Percentiles rank a stretch among this genome's conserved stretches.
Conservation (phyloP, 2,888 invertebrate genomes). For the Dione vanillae region DNA sequence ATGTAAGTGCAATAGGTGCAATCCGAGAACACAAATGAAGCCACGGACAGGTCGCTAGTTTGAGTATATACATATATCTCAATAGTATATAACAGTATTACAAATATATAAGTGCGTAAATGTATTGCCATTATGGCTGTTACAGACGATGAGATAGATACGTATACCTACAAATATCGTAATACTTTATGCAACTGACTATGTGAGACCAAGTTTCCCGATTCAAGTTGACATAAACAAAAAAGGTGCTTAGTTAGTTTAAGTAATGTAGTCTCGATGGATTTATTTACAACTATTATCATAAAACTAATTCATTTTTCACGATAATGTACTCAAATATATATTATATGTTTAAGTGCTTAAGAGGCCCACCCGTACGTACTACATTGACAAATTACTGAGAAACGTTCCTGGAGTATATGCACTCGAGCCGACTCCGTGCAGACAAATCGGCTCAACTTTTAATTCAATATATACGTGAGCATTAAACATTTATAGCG, state of each 20-base stretch:
- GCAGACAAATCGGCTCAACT: constrained; percentile 21
- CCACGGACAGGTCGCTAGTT: too few relatives aligned
- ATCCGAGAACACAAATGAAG: too few relatives aligned
- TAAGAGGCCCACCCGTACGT: constrained; percentile 2
- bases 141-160: too few relatives aligned
- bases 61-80: too few relatives aligned
- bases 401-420: constrained; percentile 6
- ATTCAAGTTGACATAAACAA: background rate
- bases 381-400: background rate
- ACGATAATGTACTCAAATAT: background rate
- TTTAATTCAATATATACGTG: constrained; percentile 22
- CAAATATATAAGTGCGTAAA: too few relatives aligned
- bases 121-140: too few relatives aligned
- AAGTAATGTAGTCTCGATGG: background rate
- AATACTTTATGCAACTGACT: background rate
- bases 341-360: background rate
- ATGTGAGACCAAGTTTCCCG: background rate
- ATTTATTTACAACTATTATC: background rate
- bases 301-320: background rate
- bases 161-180: too few relatives aligned
- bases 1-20: too few relatives aligned
- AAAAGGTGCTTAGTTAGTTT: background rate
- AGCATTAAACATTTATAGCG: background rate
- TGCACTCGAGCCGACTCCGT: constrained; percentile 7
- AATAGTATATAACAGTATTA: too few relatives aligned